Conservation (phyloP, 2,113 vertebrate species). For the Tetrax tetrax region DNA sequence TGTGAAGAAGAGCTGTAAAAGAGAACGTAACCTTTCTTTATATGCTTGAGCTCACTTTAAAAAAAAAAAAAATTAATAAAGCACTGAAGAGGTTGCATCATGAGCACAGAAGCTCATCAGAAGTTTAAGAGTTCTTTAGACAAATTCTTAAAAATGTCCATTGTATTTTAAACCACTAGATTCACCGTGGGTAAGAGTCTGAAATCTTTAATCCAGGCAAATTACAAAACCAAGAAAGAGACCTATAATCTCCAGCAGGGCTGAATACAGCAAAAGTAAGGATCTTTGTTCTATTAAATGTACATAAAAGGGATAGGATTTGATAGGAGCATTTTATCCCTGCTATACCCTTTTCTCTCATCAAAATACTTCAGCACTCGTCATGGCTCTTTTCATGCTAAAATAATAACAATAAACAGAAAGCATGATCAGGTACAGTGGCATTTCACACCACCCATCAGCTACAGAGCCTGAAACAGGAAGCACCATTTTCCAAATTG, state of each 20-base stretch:
- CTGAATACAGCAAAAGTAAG: neutral
- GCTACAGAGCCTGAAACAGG: constrained; percentile 73
- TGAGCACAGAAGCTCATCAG: neutral
- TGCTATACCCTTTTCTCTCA: neutral
- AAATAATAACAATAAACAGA: constrained; percentile 66
- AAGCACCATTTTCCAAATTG: constrained; percentile 76
- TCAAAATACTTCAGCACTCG: constrained; percentile 57
- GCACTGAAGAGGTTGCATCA: neutral
- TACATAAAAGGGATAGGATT: neutral
- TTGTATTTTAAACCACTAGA: neutral
- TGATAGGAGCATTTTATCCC: neutral
- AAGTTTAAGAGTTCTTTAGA: neutral
- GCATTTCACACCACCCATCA: constrained; percentile 72
- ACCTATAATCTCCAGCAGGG: neutral
- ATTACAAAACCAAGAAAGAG: neutral
- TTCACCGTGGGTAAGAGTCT: neutral
- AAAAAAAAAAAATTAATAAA: neutral
- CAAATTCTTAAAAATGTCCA: neutral
- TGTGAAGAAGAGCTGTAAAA: neutral
- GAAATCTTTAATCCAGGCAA: neutral
- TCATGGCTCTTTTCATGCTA: constrained; percentile 53
- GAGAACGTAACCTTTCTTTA: neutral
- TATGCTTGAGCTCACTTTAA: neutral
- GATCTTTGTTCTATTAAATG: neutral
- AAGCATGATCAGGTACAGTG: constrained; percentile 46